A percentile compares a stretch with the other conserved stretches of the same genome.
phyloP scores from a whole-genome alignment of 2,797 vertebrate genomes.

The Avahi laniger region DNA sequence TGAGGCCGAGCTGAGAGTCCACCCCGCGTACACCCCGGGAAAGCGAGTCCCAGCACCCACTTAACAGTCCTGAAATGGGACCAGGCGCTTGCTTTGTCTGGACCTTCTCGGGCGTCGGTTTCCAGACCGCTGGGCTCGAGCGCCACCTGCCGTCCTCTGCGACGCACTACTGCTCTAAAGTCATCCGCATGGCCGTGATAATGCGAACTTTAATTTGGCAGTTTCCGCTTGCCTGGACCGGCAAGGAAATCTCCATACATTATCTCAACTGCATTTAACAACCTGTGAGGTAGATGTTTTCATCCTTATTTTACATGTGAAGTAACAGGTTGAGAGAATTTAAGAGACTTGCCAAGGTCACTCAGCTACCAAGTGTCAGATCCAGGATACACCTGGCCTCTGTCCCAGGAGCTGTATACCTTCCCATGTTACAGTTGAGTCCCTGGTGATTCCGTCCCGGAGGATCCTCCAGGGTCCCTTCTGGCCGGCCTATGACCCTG shows the following conservation, averaged over 20 bases:
- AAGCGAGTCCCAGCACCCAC: fast-evolving
- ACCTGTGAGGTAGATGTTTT: not conserved
- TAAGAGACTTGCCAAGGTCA: not conserved
- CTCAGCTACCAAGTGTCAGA: not conserved
- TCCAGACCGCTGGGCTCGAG: not conserved
- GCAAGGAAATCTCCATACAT: not conserved
- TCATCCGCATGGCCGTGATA: too few species aligned
- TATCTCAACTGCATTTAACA: conserved; percentile 13
- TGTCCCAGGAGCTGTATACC: not conserved
- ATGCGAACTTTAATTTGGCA: not conserved
- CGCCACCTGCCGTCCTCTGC: not conserved
- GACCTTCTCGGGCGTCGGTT: fast-evolving
- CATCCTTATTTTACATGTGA: not conserved
- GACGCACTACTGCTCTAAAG: not conserved
- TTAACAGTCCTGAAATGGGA: not conserved
- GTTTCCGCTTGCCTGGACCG: not conserved
- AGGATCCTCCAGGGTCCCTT: not conserved
- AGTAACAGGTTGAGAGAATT: not conserved
- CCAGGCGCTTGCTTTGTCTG: not conserved
- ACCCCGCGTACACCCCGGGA: fast-evolving
- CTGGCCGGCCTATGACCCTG: not conserved
- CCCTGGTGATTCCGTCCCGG: not conserved
- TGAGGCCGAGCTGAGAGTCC: not conserved
- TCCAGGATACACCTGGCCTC: not conserved
- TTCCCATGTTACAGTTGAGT: not conserved